Percentiles rank a stretch among this genome's conserved stretches.
Conservation (phyloP, 2,113 vertebrate genomes). For the Cyanoramphus novaezelandiae region DNA sequence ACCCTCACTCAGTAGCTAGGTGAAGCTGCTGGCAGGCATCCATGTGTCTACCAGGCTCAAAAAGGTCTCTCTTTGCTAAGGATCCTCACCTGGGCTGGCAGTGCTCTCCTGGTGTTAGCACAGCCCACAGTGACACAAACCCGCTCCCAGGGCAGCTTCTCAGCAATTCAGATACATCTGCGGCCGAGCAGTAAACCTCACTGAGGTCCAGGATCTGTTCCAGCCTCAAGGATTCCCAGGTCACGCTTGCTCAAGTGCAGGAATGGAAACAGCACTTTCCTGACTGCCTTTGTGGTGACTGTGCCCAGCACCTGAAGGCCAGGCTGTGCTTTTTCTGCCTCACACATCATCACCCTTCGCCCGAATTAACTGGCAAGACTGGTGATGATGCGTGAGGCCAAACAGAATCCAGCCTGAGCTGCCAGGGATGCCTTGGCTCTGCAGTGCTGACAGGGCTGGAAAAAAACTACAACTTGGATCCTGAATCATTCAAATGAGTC, state of each 20-base stretch:
- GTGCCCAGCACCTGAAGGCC: constrained; percentile 58
- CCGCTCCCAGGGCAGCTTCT: accelerated
- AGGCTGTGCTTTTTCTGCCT: constrained; percentile 55
- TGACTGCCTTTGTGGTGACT: background rate
- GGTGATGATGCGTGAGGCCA: constrained; percentile 60
- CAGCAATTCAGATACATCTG: accelerated
- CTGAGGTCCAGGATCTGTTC: background rate
- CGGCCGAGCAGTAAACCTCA: background rate
- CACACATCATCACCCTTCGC: constrained; percentile 54
- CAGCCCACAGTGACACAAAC: background rate
- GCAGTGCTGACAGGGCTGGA: constrained; percentile 54
- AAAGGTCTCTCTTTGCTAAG: background rate
- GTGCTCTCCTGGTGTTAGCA: background rate
- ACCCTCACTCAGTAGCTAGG: background rate
- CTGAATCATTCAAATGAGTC: accelerated
- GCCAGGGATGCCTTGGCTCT: constrained; percentile 51
- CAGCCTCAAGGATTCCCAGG: background rate
- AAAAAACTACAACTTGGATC: background rate
- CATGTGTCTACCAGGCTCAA: background rate
- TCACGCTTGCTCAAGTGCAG: background rate
- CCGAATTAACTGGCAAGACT: constrained; percentile 50
- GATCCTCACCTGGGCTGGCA: background rate
- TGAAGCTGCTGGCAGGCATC: background rate
- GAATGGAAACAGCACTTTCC: background rate
- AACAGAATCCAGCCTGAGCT: constrained; percentile 47